These are phyloP conservation scores for Neelides folsomi DNA, from an alignment of 2,888 invertebrate species.

Conservation along the genomic window DNA sequence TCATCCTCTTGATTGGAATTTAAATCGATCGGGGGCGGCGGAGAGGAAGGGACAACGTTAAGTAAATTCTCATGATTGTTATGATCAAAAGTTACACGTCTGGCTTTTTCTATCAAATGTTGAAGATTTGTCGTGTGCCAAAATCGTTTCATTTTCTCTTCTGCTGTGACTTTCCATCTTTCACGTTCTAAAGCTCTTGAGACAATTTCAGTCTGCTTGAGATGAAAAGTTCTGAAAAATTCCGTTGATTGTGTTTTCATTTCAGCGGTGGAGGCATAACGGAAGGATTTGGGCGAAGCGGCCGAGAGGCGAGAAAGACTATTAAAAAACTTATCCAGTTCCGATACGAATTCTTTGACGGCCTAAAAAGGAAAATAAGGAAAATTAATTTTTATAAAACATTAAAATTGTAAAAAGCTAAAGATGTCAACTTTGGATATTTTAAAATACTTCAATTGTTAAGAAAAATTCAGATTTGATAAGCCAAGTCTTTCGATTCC, in stretches of 20 bases:
- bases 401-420: too few species aligned
- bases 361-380: constrained; percentile 20
- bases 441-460: constrained; percentile 8
- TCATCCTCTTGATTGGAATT: constrained; percentile 10
- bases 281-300: constrained; percentile 12
- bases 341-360: constrained; percentile 33
- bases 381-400: background rate
- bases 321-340: constrained; percentile 33
- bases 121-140: constrained; percentile 22
- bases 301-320: constrained; percentile 16
- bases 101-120: constrained; percentile 13
- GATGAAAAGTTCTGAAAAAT: constrained; percentile 29
- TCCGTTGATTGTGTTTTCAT: constrained; percentile 32
- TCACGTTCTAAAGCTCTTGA: constrained; percentile 28
- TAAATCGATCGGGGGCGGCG: constrained; percentile 1
- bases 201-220: constrained; percentile 27
- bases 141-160: constrained; percentile 22
- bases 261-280: constrained; percentile 27
- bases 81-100: background rate
- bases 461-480: constrained; percentile 24
- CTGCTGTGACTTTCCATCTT: constrained; percentile 26
- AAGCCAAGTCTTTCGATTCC: constrained; percentile 26
- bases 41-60: background rate
- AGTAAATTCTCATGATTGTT: background rate
- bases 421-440: too few species aligned